phyloP scores from a whole-genome alignment of 2,113 vertebrate species.

The Lophotis ruficrista region DNA sequence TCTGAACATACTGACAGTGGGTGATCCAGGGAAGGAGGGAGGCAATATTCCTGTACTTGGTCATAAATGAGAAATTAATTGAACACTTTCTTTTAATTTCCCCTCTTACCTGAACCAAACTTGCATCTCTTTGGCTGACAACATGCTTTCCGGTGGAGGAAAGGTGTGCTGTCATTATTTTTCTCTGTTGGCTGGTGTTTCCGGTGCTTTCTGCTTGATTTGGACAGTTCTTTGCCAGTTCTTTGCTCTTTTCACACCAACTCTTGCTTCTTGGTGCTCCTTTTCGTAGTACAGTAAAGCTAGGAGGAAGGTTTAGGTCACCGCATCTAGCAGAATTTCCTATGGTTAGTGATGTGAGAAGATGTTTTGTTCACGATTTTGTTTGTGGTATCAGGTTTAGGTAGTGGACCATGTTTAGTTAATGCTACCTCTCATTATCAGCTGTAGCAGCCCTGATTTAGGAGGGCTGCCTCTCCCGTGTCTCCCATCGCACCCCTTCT shows the following conservation, averaged over 20 bases:
- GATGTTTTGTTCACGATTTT: accelerated
- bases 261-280: background rate
- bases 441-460: background rate
- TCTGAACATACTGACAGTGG: constrained; percentile 21
- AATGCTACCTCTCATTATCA: accelerated
- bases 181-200: background rate
- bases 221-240: background rate
- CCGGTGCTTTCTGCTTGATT: background rate
- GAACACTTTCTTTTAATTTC: constrained; percentile 1
- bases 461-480: accelerated
- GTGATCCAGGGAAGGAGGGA: background rate
- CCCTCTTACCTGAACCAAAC: background rate
- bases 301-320: accelerated
- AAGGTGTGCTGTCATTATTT: accelerated
- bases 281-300: background rate
- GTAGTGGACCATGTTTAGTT: background rate
- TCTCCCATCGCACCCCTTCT: background rate
- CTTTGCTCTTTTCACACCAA: background rate
- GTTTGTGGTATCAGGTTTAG: background rate
- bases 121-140: background rate
- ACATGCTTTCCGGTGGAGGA: background rate
- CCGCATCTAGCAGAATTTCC: background rate
- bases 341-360: background rate
- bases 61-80: constrained; percentile 51
- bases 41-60: background rate